Percentiles rank a stretch among this genome's conserved stretches.
phyloP scores from a whole-genome alignment of 1,140 invertebrate species.

The Brachionus paranguensis region DNA sequence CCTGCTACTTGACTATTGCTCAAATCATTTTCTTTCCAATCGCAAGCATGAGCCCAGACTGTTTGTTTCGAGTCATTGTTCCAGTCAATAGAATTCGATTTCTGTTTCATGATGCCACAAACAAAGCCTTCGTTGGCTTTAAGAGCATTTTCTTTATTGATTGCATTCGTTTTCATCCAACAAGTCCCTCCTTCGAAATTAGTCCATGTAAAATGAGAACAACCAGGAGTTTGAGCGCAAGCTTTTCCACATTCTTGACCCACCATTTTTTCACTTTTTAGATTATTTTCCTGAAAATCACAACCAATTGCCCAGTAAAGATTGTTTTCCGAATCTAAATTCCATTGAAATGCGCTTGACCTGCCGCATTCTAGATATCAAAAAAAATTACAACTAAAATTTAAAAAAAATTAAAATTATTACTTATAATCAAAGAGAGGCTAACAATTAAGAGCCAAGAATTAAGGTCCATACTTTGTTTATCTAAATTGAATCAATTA shows the following conservation, averaged over 20 bases:
- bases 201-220: background rate
- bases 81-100: background rate
- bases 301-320: background rate
- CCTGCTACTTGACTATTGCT: background rate
- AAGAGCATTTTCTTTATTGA: background rate
- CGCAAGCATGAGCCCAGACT: background rate
- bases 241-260: background rate
- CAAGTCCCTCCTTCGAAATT: background rate
- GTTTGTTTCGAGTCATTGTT: background rate
- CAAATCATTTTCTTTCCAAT: background rate
- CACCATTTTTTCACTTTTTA: background rate
- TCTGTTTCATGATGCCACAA: background rate
- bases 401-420: too few relatives aligned
- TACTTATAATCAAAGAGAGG: too few relatives aligned
- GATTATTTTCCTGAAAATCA: constrained; percentile 1
- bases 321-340: background rate
- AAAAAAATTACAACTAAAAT: too few relatives aligned
- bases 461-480: too few relatives aligned
- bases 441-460: too few relatives aligned
- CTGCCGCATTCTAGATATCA: background rate
- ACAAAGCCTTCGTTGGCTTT: background rate
- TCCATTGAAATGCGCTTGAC: background rate
- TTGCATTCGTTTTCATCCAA: background rate
- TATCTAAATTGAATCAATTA: too few relatives aligned
- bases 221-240: background rate